Base-by-base conservation (phyloP, 2,113 vertebrate genomes). In the Syngnathus floridae region DNA sequence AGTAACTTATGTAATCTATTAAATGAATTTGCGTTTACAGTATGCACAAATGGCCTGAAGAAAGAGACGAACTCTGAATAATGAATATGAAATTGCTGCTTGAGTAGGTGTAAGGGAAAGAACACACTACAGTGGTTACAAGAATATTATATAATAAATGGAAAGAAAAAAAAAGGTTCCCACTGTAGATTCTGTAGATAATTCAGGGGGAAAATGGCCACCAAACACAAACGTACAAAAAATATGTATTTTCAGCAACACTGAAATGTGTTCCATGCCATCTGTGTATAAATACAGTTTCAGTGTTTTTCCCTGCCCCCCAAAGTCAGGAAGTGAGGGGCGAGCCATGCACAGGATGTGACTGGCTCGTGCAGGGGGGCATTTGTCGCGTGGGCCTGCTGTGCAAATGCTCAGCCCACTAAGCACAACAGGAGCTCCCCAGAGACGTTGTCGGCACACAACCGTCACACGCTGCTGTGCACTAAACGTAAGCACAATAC, bases 301-400 rank as follows among this genome's bases (percentile, higher is more conserved):
- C 7, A 16, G 52, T 31, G 26, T 35, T 5, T 60, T 43, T 46
- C 35, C 46, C 37, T 67, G 62, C 35, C 40, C 21, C 45, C 21
- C 64, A 46, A 76, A 67, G 65, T 78, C 69, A 84, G 75, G 78
- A 82, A 81, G 69, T 66, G 74, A 46, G 58, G 52, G 64, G 58
- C 16, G 26, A 64, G 74, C 12, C 22, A 7, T 65, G 66, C 67
- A 79, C 83, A 86, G 87, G 89, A 85, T 76, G 86, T 61, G 38
- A 48, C 54, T 72, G 66, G 13, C 38, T 41, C 12, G 59, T 14
- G 13, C 62, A 75, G 60, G 58, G 74, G 74, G 64, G 60, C 69
- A 77, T 85, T 80, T 82, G 66, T 87, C 69, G 80, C 71, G 73
- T 55, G 6, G 17, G 64, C 71, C 75, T 69, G 75, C 67, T 69